Evolutionary conservation across 1,140 invertebrate genomes (phyloP), one percentile per base, ranked within the genome.

Genomic region (Tetragnatha versicolor): DNA sequence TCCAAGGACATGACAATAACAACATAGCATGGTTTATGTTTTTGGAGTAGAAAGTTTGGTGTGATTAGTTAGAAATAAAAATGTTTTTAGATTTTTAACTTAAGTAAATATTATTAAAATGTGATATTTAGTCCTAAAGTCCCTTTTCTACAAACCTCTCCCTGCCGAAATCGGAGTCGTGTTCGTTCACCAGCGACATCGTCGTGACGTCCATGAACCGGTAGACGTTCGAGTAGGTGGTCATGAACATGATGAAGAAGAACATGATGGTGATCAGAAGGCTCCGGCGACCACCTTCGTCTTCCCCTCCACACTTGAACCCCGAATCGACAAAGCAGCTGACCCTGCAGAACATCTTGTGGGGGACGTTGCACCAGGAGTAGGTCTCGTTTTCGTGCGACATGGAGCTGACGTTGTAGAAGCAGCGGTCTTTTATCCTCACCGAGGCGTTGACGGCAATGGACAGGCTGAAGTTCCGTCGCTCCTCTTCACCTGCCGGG

Each of bases 281-380:
- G 14, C 39, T 31, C 31, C 73, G 42, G 17, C 39, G 20, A 6
- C 39, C 45, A 6, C 17, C 17, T 29, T 65, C 60, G 2, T 39
- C 42, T n/a, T n/a, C n/a, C n/a, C n/a, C n/a, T n/a, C 7, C 27
- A 33, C 73, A 77, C 3, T 66, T 20, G 2, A 63, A 60, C 0
- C 39, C 61, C 29, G 61, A 51, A 12, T 53, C 25, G 9, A 65
- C 37, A 31, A 17, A 27, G 20, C 73, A 77, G 20, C 45, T 39
- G n/a, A 77, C 42, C 14, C 49, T 53, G 6, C 73, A 77, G 20
- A 65, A 51, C 60, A 77, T 65, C 31, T 77, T 77, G n/a, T 77
- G 60, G 1, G 60, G 61, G 4, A 77, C 47, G 31, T 77, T 66
- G 31, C 73, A 77, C 60, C 73, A 65, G 17, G 73, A 65, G 17